Evolutionary conservation across 2,888 invertebrate genomes (phyloP).

Genomic region (Parnassius orleans): DNA sequence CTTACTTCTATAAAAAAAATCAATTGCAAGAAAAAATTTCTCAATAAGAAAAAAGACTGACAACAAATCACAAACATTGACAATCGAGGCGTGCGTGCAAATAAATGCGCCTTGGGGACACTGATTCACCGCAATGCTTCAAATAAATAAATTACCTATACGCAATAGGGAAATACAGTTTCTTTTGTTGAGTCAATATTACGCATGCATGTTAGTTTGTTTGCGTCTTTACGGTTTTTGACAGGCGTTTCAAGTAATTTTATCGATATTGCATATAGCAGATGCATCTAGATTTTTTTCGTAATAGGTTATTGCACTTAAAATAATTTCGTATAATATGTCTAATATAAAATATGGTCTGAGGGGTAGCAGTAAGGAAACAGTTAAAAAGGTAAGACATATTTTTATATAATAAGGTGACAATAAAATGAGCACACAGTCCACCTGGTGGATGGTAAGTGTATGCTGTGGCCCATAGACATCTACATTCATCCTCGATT

Average conservation of each 20-base stretch:
- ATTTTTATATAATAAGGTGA: no score
- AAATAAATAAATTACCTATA: constrained; percentile 63
- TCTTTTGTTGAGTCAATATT: constrained; percentile 52
- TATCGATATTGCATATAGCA: background rate
- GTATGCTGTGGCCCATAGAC: no score
- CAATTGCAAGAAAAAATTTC: constrained; percentile 29
- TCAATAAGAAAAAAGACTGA: constrained; percentile 19
- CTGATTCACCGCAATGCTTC: constrained; percentile 65
- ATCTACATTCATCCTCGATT: no score
- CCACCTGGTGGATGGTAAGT: no score
- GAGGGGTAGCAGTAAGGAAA: no score
- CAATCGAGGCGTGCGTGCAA: constrained; percentile 61
- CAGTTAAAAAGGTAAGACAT: no score
- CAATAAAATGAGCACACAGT: no score
- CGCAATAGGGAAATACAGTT: constrained; percentile 46
- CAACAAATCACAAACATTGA: constrained; percentile 60
- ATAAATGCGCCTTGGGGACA: constrained; percentile 69
- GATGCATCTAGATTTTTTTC: background rate
- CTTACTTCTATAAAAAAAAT: background rate
- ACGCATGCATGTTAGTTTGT: constrained; percentile 24
- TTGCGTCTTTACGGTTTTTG: background rate
- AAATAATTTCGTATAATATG: no score
- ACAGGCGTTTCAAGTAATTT: constrained; percentile 1
- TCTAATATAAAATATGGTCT: no score
- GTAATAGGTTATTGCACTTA: no score